Percentiles rank a stretch among this genome's conserved stretches.
Conservation (phyloP, 2,113 vertebrate genomes). For the Pica pica region DNA sequence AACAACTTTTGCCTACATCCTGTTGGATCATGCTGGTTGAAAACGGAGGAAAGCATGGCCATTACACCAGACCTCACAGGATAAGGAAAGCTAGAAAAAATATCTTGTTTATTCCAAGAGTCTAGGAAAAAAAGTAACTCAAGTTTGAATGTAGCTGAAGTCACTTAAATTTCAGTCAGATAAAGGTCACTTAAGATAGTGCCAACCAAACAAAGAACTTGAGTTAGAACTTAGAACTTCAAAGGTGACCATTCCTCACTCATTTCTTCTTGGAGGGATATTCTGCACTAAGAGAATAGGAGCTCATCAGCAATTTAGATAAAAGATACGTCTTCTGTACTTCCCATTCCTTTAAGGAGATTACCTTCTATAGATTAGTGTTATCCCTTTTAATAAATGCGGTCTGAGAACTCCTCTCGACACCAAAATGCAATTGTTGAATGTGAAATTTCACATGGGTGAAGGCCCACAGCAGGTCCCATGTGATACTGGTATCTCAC, state of each 20-base stretch:
- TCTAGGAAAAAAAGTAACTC: not conserved
- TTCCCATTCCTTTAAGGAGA: not conserved
- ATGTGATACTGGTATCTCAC: accelerated
- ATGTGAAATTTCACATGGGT: accelerated
- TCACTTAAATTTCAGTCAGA: not conserved
- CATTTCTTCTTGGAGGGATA: not conserved
- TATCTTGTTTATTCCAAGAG: not conserved
- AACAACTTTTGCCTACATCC: not conserved
- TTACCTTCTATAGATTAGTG: not conserved
- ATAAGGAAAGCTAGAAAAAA: not conserved
- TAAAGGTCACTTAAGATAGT: not conserved
- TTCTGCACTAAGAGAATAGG: not conserved
- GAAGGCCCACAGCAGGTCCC: not conserved
- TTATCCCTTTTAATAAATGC: not conserved
- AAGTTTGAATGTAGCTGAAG: not conserved
- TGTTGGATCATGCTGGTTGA: not conserved
- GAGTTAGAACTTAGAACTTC: not conserved
- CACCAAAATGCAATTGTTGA: accelerated
- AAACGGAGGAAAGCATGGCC: accelerated
- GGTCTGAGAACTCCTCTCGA: not conserved
- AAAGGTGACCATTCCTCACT: not conserved
- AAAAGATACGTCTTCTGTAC: not conserved
- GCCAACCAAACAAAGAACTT: not conserved
- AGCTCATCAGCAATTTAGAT: not conserved
- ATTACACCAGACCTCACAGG: not conserved